These are phyloP conservation scores for Argyresthia goedartella DNA, from an alignment of 2,888 invertebrate species.

Conservation along the genomic window DNA sequence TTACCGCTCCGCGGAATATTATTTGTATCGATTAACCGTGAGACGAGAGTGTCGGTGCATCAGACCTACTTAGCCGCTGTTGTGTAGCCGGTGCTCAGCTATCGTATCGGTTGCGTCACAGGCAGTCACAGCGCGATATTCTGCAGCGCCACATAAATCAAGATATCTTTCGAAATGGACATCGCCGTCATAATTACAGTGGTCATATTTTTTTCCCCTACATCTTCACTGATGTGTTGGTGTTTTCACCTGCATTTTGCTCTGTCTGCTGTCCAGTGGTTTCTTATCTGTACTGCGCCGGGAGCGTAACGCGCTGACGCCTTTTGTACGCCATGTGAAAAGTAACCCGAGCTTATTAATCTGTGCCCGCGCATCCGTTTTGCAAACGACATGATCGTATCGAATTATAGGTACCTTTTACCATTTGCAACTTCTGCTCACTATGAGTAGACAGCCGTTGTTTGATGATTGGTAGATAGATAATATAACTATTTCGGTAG, in stretches of 20 bases:
- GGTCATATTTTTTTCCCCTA: too few relatives aligned
- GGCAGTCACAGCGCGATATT: too few relatives aligned
- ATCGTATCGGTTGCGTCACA: conserved; percentile 45
- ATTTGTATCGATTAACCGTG: conserved; percentile 20
- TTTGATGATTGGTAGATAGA: too few relatives aligned
- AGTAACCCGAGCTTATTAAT: conserved; percentile 35
- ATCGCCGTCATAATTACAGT: too few relatives aligned
- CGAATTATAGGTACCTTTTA: neutral
- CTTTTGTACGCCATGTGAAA: conserved; percentile 39
- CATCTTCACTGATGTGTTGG: too few relatives aligned
- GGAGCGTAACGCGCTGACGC: conserved; percentile 45
- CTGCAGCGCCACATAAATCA: neutral
- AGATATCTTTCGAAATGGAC: neutral
- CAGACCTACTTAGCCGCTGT: conserved; percentile 50
- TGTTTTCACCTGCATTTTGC: too few relatives aligned
- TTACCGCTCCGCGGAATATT: conserved; percentile 9
- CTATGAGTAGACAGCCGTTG: too few relatives aligned
- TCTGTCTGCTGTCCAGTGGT: neutral
- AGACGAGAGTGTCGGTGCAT: conserved; percentile 24
- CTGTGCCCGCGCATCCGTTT: too few relatives aligned
- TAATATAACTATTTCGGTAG: too few relatives aligned
- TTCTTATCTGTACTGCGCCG: conserved; percentile 16
- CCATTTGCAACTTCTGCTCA: too few relatives aligned
- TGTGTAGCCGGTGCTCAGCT: conserved; percentile 34
- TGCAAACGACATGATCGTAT: conserved; percentile 25